phyloP scores from a whole-genome alignment of 2,113 vertebrate genomes.

The Eulemur macaco region DNA sequence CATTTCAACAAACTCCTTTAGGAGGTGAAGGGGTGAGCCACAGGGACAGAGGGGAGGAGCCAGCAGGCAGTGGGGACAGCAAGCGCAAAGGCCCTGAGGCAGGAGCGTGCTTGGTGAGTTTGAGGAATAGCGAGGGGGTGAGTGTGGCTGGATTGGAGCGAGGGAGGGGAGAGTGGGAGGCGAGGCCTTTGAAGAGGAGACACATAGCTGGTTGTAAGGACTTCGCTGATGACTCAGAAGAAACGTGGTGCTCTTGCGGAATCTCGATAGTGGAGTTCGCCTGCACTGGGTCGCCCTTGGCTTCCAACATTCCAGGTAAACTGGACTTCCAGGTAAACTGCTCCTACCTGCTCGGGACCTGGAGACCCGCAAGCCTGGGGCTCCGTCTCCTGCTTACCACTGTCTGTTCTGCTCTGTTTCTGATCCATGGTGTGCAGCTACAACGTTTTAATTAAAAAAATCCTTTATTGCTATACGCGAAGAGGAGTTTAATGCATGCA shows the following conservation, averaged over 20 bases:
- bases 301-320: neutral
- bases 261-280: neutral
- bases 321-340: neutral
- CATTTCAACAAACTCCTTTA: neutral
- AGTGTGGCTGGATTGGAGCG: neutral
- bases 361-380: neutral
- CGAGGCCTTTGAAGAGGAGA: neutral
- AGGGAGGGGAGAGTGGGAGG: neutral
- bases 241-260: neutral
- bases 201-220: neutral
- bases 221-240: neutral
- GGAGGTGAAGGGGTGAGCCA: neutral
- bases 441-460: neutral
- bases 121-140: neutral
- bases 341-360: neutral
- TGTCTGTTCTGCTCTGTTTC: neutral
- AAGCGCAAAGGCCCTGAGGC: constrained; percentile 42
- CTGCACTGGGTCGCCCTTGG: neutral
- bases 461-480: neutral
- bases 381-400: accelerated
- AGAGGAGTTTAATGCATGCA: neutral
- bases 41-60: neutral
- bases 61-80: neutral
- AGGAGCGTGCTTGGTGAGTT: neutral
- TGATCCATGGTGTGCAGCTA: neutral